Conservation (phyloP, 2,797 vertebrate species). For the Mionectes olivaceus region DNA sequence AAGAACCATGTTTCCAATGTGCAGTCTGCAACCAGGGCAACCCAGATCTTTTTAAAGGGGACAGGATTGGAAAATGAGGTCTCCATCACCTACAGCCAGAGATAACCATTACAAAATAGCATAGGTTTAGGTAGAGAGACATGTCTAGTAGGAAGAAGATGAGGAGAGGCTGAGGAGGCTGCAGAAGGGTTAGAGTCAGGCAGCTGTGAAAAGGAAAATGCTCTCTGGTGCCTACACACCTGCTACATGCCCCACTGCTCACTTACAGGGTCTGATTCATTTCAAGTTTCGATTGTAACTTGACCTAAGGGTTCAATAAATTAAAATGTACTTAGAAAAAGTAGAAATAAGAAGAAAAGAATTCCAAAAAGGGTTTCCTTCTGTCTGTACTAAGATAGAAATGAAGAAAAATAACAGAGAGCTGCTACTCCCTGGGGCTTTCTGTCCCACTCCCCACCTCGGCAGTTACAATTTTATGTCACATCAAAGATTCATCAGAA, state of each 20-base stretch:
- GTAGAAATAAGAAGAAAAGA: neutral
- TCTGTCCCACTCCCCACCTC: neutral
- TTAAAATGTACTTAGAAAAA: neutral
- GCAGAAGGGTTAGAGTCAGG: neutral
- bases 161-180: neutral
- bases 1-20: neutral
- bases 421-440: neutral
- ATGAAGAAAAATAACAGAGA: neutral
- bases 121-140: neutral
- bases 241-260: neutral
- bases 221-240: neutral
- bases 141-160: neutral
- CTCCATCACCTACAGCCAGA: neutral
- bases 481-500: neutral
- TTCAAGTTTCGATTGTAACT: neutral
- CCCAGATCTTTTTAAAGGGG: neutral
- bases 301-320: neutral
- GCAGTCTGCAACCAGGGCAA: neutral
- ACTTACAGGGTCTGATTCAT: rapidly evolving
- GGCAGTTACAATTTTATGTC: neutral
- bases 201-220: neutral
- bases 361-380: neutral
- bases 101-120: neutral
- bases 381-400: neutral
- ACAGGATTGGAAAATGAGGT: neutral